Evolutionary conservation across 2,888 invertebrate genomes (phyloP).

Genomic region (Zelleria hepariella): DNA sequence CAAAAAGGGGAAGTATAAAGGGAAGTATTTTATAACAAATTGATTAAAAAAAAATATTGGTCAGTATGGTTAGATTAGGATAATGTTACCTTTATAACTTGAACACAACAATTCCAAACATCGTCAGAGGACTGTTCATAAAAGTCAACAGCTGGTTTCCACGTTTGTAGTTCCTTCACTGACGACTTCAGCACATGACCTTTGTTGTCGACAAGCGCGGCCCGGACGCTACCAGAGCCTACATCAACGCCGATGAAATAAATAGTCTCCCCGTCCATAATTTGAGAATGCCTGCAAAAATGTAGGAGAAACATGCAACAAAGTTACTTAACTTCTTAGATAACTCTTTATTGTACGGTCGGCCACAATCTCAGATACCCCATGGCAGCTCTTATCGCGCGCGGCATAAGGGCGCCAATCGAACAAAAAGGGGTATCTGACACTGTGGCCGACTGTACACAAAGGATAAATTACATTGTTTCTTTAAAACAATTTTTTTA

Average conservation of each 20-base stretch:
- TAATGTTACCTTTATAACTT: slow-evolving; percentile 81
- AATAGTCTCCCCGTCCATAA: slow-evolving; percentile 25
- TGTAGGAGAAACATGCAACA: background rate
- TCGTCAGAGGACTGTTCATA: slow-evolving; percentile 94
- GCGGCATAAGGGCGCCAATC: too few species aligned
- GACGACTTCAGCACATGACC: slow-evolving; percentile 78
- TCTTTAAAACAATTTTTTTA: too few species aligned
- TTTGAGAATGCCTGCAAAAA: background rate
- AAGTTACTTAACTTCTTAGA: too few species aligned
- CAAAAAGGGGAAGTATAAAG: too few species aligned
- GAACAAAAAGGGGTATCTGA: too few species aligned
- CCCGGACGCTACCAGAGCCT: slow-evolving; percentile 92
- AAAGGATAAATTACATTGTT: too few species aligned
- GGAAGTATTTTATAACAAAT: too few species aligned
- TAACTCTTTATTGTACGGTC: too few species aligned
- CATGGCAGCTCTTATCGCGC: too few species aligned
- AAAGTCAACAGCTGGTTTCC: slow-evolving; percentile 81
- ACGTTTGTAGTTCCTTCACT: slow-evolving; percentile 78
- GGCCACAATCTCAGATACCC: too few species aligned
- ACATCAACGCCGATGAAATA: slow-evolving; percentile 93
- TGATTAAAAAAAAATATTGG: too few species aligned
- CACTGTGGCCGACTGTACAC: too few species aligned
- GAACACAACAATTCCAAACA: slow-evolving; percentile 85
- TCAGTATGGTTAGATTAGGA: background rate
- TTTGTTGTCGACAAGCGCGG: slow-evolving; percentile 79